Evolutionary conservation across 2,113 vertebrate genomes (phyloP).

Genomic region (Oceanites oceanicus): DNA sequence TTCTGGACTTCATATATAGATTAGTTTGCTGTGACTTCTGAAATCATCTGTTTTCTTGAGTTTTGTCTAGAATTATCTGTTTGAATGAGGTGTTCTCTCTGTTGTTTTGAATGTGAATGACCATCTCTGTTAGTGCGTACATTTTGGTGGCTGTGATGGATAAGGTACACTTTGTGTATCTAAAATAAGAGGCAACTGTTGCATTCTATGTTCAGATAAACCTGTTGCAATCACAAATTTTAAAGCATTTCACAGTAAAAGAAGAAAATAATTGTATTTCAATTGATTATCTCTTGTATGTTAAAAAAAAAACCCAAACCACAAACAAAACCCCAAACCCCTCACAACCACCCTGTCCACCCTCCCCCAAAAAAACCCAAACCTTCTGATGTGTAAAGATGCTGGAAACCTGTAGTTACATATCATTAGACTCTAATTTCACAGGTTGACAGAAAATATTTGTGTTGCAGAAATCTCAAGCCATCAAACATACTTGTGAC

Average conservation of each 20-base stretch:
- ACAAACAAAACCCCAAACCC: background rate
- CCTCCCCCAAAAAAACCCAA: background rate
- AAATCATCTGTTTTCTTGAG: background rate
- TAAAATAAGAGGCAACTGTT: background rate
- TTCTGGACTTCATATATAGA: background rate
- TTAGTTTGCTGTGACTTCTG: background rate
- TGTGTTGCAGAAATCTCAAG: conserved; percentile 79
- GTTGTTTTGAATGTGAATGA: background rate
- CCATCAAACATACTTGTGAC: conserved; percentile 78
- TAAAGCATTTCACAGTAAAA: background rate
- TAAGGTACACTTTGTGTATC: background rate
- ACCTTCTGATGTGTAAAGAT: background rate
- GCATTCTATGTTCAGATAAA: background rate
- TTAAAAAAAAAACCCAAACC: background rate
- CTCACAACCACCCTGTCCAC: rapidly evolving
- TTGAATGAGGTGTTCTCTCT: background rate
- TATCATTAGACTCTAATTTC: background rate
- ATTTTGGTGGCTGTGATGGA: background rate
- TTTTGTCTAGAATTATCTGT: background rate
- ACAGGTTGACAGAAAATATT: background rate
- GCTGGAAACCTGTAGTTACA: background rate
- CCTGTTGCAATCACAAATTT: background rate
- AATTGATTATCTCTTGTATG: background rate
- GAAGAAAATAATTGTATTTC: background rate
- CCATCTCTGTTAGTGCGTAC: background rate